These are phyloP conservation scores for Heliconius hortense DNA, from an alignment of 2,888 invertebrate genomes.

Conservation along the genomic window DNA sequence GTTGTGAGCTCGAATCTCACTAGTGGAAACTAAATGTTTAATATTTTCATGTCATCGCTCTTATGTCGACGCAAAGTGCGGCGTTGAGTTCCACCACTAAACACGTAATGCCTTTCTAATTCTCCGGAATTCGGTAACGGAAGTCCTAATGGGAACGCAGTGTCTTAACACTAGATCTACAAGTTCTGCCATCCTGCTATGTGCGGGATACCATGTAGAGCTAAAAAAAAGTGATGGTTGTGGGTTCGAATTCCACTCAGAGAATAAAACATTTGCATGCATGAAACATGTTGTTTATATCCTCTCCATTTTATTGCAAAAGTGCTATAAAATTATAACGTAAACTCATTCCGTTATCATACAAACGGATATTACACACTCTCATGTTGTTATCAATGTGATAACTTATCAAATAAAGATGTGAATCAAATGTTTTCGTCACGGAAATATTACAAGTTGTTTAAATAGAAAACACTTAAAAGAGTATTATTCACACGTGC, in stretches of 20 bases:
- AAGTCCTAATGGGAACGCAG: too few species aligned
- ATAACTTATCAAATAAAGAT: constrained; percentile 16
- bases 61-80: too few species aligned
- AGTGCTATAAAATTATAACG: neutral
- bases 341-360: constrained; percentile 5
- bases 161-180: neutral
- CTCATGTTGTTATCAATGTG: neutral
- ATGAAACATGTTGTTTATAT: neutral
- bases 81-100: neutral
- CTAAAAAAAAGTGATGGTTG: neutral
- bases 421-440: constrained; percentile 19
- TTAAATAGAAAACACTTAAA: constrained; percentile 8
- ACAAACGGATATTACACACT: constrained; percentile 10
- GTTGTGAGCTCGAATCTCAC: too few species aligned
- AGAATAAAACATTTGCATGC: neutral
- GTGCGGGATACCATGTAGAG: neutral
- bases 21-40: too few species aligned
- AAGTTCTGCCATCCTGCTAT: neutral
- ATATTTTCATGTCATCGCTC: too few species aligned
- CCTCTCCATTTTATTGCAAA: neutral
- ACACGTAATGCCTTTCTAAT: too few species aligned
- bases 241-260: neutral
- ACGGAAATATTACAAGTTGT: constrained; percentile 14
- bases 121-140: too few species aligned
- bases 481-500: too few species aligned